phyloP scores from a whole-genome alignment of 2,113 vertebrate species.

The Microcebus jonahi region DNA sequence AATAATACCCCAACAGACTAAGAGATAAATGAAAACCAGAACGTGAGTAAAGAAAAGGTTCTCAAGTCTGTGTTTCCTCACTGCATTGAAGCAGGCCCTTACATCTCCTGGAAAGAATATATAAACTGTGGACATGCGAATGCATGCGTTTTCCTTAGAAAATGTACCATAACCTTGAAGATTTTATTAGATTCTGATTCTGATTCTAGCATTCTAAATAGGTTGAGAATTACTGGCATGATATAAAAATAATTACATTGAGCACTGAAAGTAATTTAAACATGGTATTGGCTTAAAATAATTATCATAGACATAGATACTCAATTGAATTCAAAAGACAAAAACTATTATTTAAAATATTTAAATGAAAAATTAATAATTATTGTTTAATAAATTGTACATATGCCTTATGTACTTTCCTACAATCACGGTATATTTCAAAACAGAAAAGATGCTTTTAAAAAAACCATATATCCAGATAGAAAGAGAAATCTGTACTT shows the following conservation, averaged over 20 bases:
- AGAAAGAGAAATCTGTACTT: neutral
- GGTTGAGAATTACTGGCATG: neutral
- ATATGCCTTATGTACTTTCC: neutral
- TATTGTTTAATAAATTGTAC: neutral
- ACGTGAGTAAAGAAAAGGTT: neutral
- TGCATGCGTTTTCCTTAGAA: neutral
- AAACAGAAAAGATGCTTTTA: neutral
- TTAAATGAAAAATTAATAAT: neutral
- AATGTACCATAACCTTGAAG: neutral
- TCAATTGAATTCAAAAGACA: neutral
- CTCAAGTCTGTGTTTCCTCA: neutral
- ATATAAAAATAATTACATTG: neutral
- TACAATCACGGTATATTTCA: neutral
- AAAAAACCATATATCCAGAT: neutral
- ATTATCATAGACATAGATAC: neutral
- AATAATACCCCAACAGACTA: neutral
- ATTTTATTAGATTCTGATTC: neutral
- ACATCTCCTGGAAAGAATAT: neutral
- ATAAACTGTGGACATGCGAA: neutral
- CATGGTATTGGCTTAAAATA: neutral
- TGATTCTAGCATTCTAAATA: neutral
- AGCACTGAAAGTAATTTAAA: neutral
- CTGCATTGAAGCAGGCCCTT: neutral
- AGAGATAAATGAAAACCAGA: neutral
- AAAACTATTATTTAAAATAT: neutral